Conservation (phyloP, 2,797 vertebrate genomes). For the Petrocephalus sullivani region DNA sequence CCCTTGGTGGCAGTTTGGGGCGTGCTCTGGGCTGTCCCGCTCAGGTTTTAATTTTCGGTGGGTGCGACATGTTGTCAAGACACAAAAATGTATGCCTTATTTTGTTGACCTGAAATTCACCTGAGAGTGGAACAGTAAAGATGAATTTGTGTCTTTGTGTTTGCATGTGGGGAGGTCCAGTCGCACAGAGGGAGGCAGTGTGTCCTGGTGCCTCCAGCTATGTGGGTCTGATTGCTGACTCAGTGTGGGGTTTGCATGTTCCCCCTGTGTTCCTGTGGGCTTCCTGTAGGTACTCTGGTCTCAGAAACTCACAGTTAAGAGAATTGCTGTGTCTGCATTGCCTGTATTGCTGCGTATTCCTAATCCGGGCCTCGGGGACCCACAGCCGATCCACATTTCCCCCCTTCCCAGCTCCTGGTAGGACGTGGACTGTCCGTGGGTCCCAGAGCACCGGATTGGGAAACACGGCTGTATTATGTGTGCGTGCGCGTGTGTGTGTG, state of each 20-base stretch:
- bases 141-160: background rate
- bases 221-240: slow-evolving; percentile 1
- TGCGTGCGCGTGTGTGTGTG: background rate
- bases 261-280: background rate
- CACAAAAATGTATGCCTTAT: background rate
- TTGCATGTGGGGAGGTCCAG: background rate
- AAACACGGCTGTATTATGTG: background rate
- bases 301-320: background rate
- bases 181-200: background rate
- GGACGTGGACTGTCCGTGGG: background rate
- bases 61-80: background rate
- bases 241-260: background rate
- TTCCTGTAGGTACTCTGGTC: background rate
- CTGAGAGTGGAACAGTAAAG: background rate
- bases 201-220: background rate
- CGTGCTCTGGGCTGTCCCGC: too few relatives aligned
- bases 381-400: background rate
- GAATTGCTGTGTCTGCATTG: background rate
- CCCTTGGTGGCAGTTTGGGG: background rate
- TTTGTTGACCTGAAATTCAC: background rate
- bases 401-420: background rate
- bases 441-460: background rate
- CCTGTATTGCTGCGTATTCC: background rate
- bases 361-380: background rate
- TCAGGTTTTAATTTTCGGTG: background rate